Conservation (phyloP, 2,888 invertebrate genomes). For the Zootermopsis nevadensis region DNA sequence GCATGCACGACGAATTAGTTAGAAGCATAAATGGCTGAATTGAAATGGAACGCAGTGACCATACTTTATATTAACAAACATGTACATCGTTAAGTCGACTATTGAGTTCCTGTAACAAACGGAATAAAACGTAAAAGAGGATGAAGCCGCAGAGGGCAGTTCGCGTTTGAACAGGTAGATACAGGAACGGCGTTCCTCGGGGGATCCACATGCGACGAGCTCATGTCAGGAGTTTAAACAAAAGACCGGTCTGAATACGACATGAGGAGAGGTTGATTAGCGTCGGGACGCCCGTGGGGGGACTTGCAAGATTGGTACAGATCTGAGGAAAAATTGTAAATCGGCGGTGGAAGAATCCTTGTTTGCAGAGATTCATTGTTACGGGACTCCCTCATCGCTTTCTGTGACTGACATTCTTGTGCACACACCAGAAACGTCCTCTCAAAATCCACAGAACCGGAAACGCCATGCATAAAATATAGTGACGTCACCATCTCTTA, state of each 20-base stretch:
- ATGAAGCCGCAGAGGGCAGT: background rate
- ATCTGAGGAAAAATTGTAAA: background rate
- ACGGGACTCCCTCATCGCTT: constrained; percentile 20
- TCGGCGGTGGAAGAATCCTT: background rate
- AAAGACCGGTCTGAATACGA: constrained; percentile 42
- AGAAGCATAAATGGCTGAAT: background rate
- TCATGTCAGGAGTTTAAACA: constrained; percentile 46
- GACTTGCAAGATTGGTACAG: background rate
- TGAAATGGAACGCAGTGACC: background rate
- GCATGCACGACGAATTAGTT: no score
- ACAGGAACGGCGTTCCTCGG: background rate
- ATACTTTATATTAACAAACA: background rate
- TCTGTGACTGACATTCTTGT: constrained; percentile 16
- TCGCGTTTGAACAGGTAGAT: background rate
- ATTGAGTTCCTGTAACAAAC: background rate
- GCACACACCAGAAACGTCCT: constrained; percentile 28
- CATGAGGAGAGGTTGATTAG: constrained; percentile 41
- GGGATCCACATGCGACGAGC: constrained; percentile 7
- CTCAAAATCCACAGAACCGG: background rate
- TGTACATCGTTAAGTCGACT: background rate
- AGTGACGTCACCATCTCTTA: constrained; percentile 23
- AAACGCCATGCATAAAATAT: constrained; percentile 37
- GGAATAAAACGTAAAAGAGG: background rate
- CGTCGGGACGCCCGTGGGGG: constrained; percentile 23
- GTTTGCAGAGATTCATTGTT: constrained; percentile 39